Base-by-base conservation (phyloP, 2,888 invertebrate genomes). In the Rhagonycha lutea region DNA sequence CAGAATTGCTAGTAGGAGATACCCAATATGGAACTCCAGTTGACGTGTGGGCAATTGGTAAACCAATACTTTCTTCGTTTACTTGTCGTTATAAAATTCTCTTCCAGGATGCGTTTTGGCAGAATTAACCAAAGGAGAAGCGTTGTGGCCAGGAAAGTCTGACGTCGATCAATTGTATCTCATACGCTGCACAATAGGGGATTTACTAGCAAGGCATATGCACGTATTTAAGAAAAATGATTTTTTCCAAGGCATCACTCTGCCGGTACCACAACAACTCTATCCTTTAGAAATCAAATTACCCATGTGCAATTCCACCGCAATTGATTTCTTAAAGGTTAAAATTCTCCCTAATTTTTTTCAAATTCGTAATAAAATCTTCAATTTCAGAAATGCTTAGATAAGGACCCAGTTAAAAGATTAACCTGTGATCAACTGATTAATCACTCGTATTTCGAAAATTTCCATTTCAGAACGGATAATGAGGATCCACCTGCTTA, bases 121-220 rank as follows among this genome's bases (percentile, higher is more conserved):
- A 5, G 97, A 97, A 87, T 88, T 97, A 72, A 91, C 96, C 70
- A 92, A 94, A 69, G 96, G 97, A 14, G 97, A 98, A 87, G 97
- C 98, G 0, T 86, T 98, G 28, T 99, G 99, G 99, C 99, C 99
- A 0, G 99, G 99, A 61, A 96, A 98, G 88, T 98, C 98, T 32
- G 99, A 99, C 88, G 95, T 99, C 24, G 99, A 99, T 89, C 99
- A 99, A 88, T 89, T 99, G 72, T 99, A 97, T 89, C 92, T 98
- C 83, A 99, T 99, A 85, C 91, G 97, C 84, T 95, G 95, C 88
- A 98, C 98, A 0, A 90, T 99, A 77, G 99, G 99, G 8, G 98
- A 98, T 86, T 91, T 99, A 75, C 90, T 98, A 82, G 96, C 96
- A 0, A 90, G 98, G 77, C 99, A 99, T 88, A 94, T 98, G 92